Percentiles rank a stretch among this genome's conserved stretches.
These are phyloP conservation scores for Psilanteris sp. DNA, from an alignment of 1,140 invertebrate genomes.

Conservation along the genomic window DNA sequence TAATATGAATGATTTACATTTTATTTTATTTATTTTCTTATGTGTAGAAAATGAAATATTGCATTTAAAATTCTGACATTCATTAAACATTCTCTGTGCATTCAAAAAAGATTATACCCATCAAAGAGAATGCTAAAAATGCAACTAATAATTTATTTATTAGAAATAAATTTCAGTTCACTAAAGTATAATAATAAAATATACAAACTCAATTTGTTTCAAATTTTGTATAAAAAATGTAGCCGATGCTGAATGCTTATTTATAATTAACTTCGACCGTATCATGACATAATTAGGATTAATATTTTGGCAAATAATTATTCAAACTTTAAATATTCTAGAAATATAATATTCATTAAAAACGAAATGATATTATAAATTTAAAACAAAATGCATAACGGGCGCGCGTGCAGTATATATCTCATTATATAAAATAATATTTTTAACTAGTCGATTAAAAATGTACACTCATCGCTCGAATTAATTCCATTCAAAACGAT, in stretches of 20 bases:
- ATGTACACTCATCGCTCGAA: slow-evolving; percentile 4
- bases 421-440: too few species aligned
- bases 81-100: slow-evolving; percentile 6
- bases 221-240: neutral
- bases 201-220: neutral
- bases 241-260: too few species aligned
- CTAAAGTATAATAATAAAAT: slow-evolving; percentile 2
- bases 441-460: too few species aligned
- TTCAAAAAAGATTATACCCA: slow-evolving; percentile 6
- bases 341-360: too few species aligned
- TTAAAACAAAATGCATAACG: too few species aligned
- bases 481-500: slow-evolving; percentile 11
- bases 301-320: too few species aligned
- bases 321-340: too few species aligned
- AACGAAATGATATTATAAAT: too few species aligned
- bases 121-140: slow-evolving; percentile 14
- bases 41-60: neutral
- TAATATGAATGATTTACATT: neutral
- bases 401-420: too few species aligned
- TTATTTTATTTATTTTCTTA: slow-evolving; percentile 3
- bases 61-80: slow-evolving; percentile 2
- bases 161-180: slow-evolving; percentile 15
- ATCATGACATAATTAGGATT: too few species aligned
- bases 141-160: slow-evolving; percentile 9
- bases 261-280: too few species aligned